Evolutionary conservation across 2,113 vertebrate species (phyloP).

Genomic region (Pollimyrus isidori): DNA sequence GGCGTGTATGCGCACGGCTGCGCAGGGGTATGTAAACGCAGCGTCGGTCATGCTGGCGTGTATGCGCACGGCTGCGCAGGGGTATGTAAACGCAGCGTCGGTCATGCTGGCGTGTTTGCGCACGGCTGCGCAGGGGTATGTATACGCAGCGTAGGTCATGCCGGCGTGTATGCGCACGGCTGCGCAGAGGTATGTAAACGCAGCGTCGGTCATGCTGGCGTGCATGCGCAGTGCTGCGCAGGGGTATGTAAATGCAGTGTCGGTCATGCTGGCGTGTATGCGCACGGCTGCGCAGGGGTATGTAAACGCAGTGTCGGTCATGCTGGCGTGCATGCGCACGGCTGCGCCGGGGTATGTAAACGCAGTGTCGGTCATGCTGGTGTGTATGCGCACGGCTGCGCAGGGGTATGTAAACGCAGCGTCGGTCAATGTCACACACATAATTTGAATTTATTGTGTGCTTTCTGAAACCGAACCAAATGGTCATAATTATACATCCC

Average conservation of each 20-base stretch:
- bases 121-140: too few species aligned
- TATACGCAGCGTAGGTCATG: too few species aligned
- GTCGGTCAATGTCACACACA: not conserved
- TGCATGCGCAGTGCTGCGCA: not conserved
- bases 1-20: too few species aligned
- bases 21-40: slow-evolving; percentile 65
- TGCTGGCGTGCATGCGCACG: not conserved
- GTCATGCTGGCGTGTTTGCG: not conserved
- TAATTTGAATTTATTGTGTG: not conserved
- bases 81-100: not conserved
- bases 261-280: not conserved
- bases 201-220: not conserved
- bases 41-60: not conserved
- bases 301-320: not conserved
- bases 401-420: not conserved
- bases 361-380: not conserved
- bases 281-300: not conserved
- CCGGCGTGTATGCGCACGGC: too few species aligned
- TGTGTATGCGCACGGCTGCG: not conserved
- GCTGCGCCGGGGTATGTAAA: not conserved
- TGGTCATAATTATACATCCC: not conserved
- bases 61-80: not conserved
- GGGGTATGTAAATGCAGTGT: not conserved
- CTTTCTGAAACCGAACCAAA: not conserved
- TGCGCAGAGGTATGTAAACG: not conserved